Percentiles rank a stretch among this genome's conserved stretches.
Evolutionary conservation across 2,113 vertebrate species (phyloP).

Genomic region (Platichthys flesus): DNA sequence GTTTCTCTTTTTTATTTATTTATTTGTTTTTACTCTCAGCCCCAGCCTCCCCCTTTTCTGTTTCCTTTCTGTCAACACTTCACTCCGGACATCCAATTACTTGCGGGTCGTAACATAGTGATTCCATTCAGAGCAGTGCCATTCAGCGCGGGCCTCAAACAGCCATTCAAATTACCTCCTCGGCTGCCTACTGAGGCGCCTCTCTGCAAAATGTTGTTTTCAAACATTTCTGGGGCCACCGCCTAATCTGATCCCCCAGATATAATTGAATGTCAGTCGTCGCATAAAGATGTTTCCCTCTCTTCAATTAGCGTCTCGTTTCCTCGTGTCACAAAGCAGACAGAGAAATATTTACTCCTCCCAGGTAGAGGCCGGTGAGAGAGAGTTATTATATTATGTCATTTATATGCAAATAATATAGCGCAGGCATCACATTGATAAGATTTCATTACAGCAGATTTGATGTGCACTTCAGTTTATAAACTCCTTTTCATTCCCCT

Average conservation of each 20-base stretch:
- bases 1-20: slow-evolving; percentile 17
- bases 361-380: slow-evolving; percentile 71
- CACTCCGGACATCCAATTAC: slow-evolving; percentile 82
- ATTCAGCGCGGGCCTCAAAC: slow-evolving; percentile 70
- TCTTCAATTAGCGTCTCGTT: slow-evolving; percentile 84
- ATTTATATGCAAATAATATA: slow-evolving; percentile 88
- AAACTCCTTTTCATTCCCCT: slow-evolving; percentile 80
- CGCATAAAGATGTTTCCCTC: slow-evolving; percentile 81
- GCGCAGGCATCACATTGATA: slow-evolving; percentile 75
- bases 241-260: slow-evolving; percentile 81
- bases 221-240: slow-evolving; percentile 73
- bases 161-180: slow-evolving; percentile 79
- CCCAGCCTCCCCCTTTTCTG: slow-evolving; percentile 14
- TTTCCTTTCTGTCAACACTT: slow-evolving; percentile 64
- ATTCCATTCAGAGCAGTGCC: slow-evolving; percentile 77
- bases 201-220: slow-evolving; percentile 78
- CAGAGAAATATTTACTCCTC: slow-evolving; percentile 85
- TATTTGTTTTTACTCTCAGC: slow-evolving; percentile 20
- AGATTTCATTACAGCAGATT: slow-evolving; percentile 82
- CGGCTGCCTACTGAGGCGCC: slow-evolving; percentile 64
- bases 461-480: slow-evolving; percentile 83
- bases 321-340: slow-evolving; percentile 78
- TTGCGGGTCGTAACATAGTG: slow-evolving; percentile 74
- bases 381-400: slow-evolving; percentile 83
- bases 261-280: slow-evolving; percentile 88